Evolutionary conservation across 2,888 invertebrate genomes (phyloP), one percentile per base, ranked within the genome.

Genomic region (Diplolepis rosae): DNA sequence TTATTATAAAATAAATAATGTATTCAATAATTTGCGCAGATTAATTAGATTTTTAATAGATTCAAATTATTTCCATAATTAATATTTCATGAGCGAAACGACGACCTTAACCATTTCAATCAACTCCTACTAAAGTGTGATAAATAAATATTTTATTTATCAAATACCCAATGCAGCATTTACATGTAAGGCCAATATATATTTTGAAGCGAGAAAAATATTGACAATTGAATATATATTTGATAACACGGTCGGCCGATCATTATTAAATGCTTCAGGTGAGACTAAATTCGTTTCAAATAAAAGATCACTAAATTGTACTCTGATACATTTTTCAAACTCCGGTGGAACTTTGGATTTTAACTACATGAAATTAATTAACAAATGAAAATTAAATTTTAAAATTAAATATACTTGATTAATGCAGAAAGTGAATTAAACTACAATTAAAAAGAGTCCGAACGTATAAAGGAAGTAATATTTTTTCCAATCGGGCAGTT

Each of bases 341-440:
- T 32, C 9, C 9, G 30, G 4, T 54, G 22, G 4, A 22, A 54
- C 54, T 30, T 24, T 32, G 11, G 11, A 39, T 7, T 13, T 22
- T 61, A n/a, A 61, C 56, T 35, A 39, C 39, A 35, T 30, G 6
- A 56, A 56, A 15, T 32, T 22, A 56, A 56, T 56, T 56, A 35
- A 22, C 24, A 6, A 22, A 24, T 22, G 35, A 56, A 39, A 35
- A 61, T 61, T n/a, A 61, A 61, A 35, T 32, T 61, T 24, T 7
- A n/a, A 61, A 61, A 61, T 61, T 24, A 35, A 22, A 61, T 39
- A 35, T n/a, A 22, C 5, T 39, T 61, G 56, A 39, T 61, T 61
- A 39, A 61, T 13, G 22, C 35, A 22, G 22, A 39, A 61, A 24
- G 24, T 39, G n/a, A 56, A 35, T 24, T 24, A 39, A 11, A 24